Conservation (phyloP, 2,797 vertebrate genomes). For the Hybognathus amarus region DNA sequence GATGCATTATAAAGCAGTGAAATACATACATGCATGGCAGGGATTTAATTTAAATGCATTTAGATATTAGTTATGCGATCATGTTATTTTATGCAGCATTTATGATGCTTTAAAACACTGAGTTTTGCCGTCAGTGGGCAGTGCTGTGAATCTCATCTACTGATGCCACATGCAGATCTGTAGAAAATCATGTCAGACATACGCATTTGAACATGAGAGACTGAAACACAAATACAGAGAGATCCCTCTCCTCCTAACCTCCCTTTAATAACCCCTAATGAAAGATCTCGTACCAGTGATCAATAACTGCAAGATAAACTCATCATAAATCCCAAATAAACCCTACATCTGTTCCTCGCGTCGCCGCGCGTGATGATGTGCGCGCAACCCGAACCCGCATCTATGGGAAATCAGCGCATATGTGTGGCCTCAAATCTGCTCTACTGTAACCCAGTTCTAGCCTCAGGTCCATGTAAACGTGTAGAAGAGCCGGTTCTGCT, state of each 20-base stretch:
- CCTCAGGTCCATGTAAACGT: background rate
- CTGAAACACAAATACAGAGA: background rate
- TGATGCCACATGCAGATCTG: background rate
- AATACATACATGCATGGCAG: background rate
- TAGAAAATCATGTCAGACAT: conserved; percentile 8
- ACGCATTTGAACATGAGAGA: background rate
- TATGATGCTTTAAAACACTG: no score
- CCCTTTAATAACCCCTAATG: background rate
- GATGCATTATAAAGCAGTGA: background rate
- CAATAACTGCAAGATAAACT: conserved; percentile 15
- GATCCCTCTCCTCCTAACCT: background rate
- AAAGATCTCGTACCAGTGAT: background rate
- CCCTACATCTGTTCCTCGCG: background rate
- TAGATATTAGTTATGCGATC: background rate
- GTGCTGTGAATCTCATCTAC: background rate
- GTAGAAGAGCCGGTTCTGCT: background rate
- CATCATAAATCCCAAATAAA: background rate
- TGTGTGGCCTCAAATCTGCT: background rate
- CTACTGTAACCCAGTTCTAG: background rate
- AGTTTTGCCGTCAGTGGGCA: background rate
- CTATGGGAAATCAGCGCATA: background rate
- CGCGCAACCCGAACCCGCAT: background rate
- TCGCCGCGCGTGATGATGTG: background rate
- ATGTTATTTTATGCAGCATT: background rate
- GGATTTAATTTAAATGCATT: background rate